These are phyloP conservation scores for Chionodraco myersi DNA, from an alignment of 2,113 vertebrate genomes.

Conservation along the genomic window DNA sequence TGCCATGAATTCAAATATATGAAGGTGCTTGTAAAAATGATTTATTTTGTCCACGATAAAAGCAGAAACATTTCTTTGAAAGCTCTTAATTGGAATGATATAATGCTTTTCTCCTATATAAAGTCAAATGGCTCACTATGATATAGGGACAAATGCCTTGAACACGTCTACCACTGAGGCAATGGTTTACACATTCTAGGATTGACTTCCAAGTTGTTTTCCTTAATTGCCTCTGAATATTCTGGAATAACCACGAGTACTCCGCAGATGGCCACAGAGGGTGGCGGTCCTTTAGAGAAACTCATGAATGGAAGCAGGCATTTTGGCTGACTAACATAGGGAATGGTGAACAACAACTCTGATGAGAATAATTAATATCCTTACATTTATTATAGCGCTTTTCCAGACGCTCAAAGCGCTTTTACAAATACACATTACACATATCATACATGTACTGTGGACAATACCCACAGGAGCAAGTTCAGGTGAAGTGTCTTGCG, in stretches of 20 bases:
- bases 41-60: background rate
- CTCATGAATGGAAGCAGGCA: background rate
- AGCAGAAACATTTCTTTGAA: background rate
- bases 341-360: background rate
- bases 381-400: no score
- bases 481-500: no score
- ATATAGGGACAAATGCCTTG: background rate
- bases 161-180: background rate
- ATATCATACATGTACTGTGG: no score
- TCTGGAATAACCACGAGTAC: conserved; percentile 12
- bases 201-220: background rate
- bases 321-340: background rate
- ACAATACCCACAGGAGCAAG: no score
- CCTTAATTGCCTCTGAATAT: background rate
- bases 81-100: background rate
- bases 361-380: background rate
- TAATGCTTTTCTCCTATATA: background rate
- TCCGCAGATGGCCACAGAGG: conserved; percentile 14
- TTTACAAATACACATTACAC: no score
- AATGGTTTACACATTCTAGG: background rate
- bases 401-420: no score
- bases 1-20: background rate
- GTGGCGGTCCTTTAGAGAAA: background rate
- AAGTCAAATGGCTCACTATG: background rate
- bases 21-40: conserved; percentile 6